Evolutionary conservation across 2,797 vertebrate species (phyloP).

Genomic region (Thripadectes ignobilis): DNA sequence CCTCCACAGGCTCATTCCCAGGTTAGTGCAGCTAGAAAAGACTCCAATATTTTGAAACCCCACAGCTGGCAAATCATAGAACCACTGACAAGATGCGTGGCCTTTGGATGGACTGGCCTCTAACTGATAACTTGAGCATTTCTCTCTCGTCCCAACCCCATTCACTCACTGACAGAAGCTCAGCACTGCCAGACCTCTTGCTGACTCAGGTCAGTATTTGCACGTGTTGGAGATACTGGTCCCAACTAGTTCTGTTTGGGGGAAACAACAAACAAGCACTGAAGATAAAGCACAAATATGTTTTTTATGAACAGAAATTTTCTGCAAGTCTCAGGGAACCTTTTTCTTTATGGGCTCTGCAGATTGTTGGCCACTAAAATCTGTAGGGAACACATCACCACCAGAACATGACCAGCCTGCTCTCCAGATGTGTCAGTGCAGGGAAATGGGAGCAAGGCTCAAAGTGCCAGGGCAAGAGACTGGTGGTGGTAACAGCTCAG

Average conservation of each 20-base stretch:
- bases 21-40: background rate
- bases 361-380: background rate
- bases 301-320: background rate
- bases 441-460: background rate
- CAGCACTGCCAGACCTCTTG: background rate
- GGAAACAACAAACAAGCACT: slow-evolving; percentile 1
- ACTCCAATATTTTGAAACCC: background rate
- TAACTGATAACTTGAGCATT: background rate
- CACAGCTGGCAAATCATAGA: fast-evolving
- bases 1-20: background rate
- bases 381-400: background rate
- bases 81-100: background rate
- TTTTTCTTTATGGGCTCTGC: background rate
- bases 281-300: background rate
- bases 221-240: background rate
- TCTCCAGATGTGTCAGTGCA: background rate
- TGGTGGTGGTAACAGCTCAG: background rate
- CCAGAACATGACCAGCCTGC: background rate
- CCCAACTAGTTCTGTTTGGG: background rate
- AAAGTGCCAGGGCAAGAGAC: background rate
- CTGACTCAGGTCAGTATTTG: background rate
- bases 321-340: background rate
- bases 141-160: background rate
- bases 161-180: background rate
- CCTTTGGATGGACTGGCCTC: background rate